Evolutionary conservation across 2,888 invertebrate species (phyloP).

Genomic region (Euplexia lucipara): DNA sequence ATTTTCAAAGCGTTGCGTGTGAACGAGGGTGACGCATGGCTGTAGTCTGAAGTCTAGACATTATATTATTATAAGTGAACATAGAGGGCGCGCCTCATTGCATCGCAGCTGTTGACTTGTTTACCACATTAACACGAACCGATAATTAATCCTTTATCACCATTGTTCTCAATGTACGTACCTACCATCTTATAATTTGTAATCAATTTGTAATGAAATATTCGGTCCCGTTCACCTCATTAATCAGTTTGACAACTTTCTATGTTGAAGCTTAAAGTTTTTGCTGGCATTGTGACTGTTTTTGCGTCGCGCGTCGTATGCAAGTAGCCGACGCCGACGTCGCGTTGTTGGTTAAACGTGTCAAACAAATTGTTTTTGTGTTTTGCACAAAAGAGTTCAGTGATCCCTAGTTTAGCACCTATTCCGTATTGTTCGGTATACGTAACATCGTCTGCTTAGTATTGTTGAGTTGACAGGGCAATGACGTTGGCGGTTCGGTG

Average conservation of each 20-base stretch:
- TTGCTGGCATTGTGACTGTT: constrained; percentile 40
- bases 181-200: constrained; percentile 33
- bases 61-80: constrained; percentile 73
- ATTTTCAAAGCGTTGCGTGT: constrained; percentile 86
- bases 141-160: constrained; percentile 85
- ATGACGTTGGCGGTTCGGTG: constrained; percentile 86
- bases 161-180: constrained; percentile 47
- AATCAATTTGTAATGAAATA: constrained; percentile 52
- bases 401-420: constrained; percentile 80
- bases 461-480: constrained; percentile 91
- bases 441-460: constrained; percentile 88
- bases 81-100: constrained; percentile 74
- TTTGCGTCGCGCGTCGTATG: constrained; percentile 52
- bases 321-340: constrained; percentile 38
- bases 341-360: constrained; percentile 49
- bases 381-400: constrained; percentile 74
- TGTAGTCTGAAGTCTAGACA: constrained; percentile 81
- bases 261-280: constrained; percentile 42
- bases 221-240: constrained; percentile 12
- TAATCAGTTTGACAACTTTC: constrained; percentile 35
- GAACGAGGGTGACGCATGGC: constrained; percentile 84
- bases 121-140: constrained; percentile 80
- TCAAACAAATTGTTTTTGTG: constrained; percentile 52
- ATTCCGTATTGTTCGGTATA: constrained; percentile 81
- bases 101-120: constrained; percentile 81